A percentile compares a stretch with the other conserved stretches of the same genome.
Conservation (phyloP, 2,888 invertebrate species). For the Belgica antarctica region DNA sequence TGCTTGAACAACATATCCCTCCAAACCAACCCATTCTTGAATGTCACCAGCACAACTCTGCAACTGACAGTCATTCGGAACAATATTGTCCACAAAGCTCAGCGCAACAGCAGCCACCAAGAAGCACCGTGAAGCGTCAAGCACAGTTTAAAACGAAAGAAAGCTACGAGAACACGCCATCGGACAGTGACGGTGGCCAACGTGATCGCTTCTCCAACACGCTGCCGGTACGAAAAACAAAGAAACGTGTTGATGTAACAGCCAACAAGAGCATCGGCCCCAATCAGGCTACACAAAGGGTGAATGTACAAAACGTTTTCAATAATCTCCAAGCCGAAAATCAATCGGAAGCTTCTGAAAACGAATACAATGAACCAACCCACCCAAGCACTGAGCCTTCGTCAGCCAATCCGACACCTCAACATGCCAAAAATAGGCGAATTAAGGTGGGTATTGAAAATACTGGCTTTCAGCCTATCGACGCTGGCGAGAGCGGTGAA, state of each 20-base stretch:
- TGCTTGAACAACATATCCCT: conserved; percentile 45
- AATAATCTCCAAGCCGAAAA: conserved; percentile 44
- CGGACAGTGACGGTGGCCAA: conserved; percentile 53
- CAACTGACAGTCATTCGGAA: conserved; percentile 48
- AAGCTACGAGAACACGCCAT: conserved; percentile 60
- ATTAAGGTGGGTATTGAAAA: conserved; percentile 66
- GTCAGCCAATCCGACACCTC: conserved; percentile 26
- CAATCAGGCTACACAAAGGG: conserved; percentile 50
- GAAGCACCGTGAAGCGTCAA: conserved; percentile 52
- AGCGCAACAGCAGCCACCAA: conserved; percentile 42
- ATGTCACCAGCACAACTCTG: conserved; percentile 46
- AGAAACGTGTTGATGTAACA: conserved; percentile 58
- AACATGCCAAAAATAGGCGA: conserved; percentile 34
- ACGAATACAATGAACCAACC: conserved; percentile 53
- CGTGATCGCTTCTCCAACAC: conserved; percentile 58
- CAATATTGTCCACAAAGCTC: conserved; percentile 47
- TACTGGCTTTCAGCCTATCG: conserved; percentile 72
- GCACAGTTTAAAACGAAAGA: conserved; percentile 53
- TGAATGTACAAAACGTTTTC: conserved; percentile 57
- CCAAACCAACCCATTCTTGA: conserved; percentile 47
- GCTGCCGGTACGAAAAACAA: conserved; percentile 59
- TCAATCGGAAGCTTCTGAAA: conserved; percentile 46
- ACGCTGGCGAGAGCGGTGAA: conserved; percentile 50
- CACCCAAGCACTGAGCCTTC: conserved; percentile 46
- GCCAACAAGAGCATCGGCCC: conserved; percentile 55